Evolutionary conservation across 2,888 invertebrate genomes (phyloP).

Genomic region (Caenorhabditis japonica): DNA sequence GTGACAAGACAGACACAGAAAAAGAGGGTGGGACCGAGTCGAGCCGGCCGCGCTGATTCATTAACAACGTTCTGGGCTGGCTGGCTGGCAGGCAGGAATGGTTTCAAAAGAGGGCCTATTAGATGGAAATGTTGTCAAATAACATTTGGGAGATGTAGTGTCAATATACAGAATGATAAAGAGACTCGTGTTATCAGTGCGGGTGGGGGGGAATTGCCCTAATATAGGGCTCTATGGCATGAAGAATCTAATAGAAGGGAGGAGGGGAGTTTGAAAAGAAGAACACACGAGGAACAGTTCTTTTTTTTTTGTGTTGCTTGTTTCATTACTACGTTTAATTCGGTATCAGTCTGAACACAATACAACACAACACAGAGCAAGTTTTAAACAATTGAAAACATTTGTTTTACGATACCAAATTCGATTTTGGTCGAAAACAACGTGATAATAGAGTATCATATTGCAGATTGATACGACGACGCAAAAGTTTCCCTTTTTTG

Average conservation of each 20-base stretch:
- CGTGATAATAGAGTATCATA: constrained; percentile 26
- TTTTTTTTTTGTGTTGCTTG: no score
- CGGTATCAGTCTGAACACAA: constrained; percentile 17
- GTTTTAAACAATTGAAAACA: constrained; percentile 14
- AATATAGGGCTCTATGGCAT: no score
- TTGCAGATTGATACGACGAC: constrained; percentile 19
- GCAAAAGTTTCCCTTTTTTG: not conserved
- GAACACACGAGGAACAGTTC: no score
- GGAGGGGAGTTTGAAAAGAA: no score
- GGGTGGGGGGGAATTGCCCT: no score
- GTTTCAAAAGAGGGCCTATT: constrained; percentile 24
- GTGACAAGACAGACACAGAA: constrained; percentile 29
- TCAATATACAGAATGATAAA: not conserved
- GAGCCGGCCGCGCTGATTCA: constrained; percentile 31
- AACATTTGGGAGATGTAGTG: constrained; percentile 15
- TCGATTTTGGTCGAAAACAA: constrained; percentile 36
- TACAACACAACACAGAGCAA: constrained; percentile 5
- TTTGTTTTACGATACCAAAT: constrained; percentile 28
- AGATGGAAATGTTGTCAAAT: constrained; percentile 30
- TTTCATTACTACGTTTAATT: no score
- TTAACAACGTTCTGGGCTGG: no score
- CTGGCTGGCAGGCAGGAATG: no score
- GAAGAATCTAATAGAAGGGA: constrained; percentile 25
- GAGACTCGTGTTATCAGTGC: no score
- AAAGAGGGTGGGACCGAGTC: constrained; percentile 10